phyloP scores from a whole-genome alignment of 2,888 invertebrate genomes.

The Erannis defoliaria region DNA sequence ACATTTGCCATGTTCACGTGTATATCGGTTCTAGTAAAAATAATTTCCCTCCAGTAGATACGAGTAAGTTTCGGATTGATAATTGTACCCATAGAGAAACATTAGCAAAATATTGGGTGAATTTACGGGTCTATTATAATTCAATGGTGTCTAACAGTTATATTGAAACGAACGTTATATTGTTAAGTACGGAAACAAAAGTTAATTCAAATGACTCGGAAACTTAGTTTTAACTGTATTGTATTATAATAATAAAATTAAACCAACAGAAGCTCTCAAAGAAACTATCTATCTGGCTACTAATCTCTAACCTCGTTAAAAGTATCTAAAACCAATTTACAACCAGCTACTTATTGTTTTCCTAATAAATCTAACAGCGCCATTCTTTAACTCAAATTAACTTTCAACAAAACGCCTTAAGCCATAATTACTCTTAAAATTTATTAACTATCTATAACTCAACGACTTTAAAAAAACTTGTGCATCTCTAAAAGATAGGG shows the following conservation, averaged over 20 bases:
- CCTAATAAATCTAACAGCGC: conserved; percentile 71
- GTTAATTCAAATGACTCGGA: too few species aligned
- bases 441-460: conserved; percentile 71
- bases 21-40: too few species aligned
- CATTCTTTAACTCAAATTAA: conserved; percentile 70
- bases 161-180: too few species aligned
- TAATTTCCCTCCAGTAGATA: too few species aligned
- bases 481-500: not conserved
- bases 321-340: conserved; percentile 44
- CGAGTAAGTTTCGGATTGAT: too few species aligned
- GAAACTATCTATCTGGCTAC: conserved; percentile 15
- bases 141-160: too few species aligned
- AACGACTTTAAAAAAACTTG: conserved; percentile 42
- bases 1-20: too few species aligned
- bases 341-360: conserved; percentile 39
- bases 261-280: conserved; percentile 14
- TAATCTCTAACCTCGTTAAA: conserved; percentile 38
- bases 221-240: too few species aligned
- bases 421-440: conserved; percentile 78
- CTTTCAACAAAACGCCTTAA: conserved; percentile 79
- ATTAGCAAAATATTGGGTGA: too few species aligned
- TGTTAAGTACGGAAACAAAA: too few species aligned
- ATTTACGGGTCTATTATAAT: too few species aligned
- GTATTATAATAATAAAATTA: not conserved
- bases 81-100: too few species aligned